phyloP scores from a whole-genome alignment of 2,797 vertebrate genomes.

The Brachymystax lenok region DNA sequence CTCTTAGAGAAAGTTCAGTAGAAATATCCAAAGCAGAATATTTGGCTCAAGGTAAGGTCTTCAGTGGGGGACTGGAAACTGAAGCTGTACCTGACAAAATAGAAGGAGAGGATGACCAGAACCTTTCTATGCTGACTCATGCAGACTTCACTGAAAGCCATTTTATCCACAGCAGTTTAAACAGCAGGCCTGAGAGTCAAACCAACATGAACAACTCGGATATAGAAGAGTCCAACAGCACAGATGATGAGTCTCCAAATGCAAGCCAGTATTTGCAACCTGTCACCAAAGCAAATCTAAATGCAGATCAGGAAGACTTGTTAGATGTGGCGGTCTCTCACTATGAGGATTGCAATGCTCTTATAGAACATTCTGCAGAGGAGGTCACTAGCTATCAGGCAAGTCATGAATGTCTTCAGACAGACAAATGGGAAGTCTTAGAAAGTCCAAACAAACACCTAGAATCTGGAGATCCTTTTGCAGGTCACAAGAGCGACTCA shows the following conservation, averaged over 20 bases:
- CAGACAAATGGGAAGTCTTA: conserved; percentile 49
- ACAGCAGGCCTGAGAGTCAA: conserved; percentile 31
- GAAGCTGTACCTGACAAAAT: conserved; percentile 30
- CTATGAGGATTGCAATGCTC: conserved; percentile 4
- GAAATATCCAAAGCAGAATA: conserved; percentile 12
- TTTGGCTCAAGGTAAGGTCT: conserved; percentile 7
- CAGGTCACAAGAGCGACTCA: conserved; percentile 24
- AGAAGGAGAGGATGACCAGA: conserved; percentile 41
- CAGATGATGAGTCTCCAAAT: conserved; percentile 62
- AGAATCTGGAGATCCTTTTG: conserved; percentile 19
- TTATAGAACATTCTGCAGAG: conserved; percentile 32
- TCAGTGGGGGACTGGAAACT: conserved; percentile 27
- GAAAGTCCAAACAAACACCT: conserved; percentile 34
- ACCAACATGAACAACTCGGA: conserved; percentile 35
- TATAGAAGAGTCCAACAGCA: conserved; percentile 44
- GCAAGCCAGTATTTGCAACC: conserved; percentile 48
- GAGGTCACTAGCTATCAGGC: conserved; percentile 23
- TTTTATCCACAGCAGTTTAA: conserved; percentile 33
- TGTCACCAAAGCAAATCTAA: neutral
- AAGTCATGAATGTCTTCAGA: conserved; percentile 29
- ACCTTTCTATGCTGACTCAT: conserved; percentile 50
- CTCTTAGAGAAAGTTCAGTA: conserved; percentile 7
- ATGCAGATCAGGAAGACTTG: conserved; percentile 24
- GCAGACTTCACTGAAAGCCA: conserved; percentile 42
- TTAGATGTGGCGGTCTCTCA: conserved; percentile 5